A percentile compares a stretch with the other conserved stretches of the same genome.
These are phyloP conservation scores for Drosophila kanekoi DNA, from an alignment of 2,888 invertebrate genomes.

Conservation along the genomic window DNA sequence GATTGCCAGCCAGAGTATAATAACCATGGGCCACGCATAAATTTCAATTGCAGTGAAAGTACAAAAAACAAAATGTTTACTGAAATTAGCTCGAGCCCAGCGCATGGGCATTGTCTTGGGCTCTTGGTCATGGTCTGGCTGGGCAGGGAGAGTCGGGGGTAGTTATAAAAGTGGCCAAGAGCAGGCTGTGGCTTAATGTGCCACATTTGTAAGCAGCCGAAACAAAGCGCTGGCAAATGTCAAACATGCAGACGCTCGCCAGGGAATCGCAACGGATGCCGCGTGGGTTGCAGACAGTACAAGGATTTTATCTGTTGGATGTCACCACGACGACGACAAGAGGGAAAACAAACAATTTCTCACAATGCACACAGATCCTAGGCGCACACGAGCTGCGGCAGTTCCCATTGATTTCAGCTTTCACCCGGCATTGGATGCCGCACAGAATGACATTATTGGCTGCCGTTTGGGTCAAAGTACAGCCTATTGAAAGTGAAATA, in stretches of 20 bases:
- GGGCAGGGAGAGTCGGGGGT: not conserved
- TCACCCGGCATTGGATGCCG: conserved; percentile 57
- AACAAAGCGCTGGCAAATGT: conserved; percentile 34
- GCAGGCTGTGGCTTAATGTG: conserved; percentile 38
- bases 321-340: conserved; percentile 53
- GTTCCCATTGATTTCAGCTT: conserved; percentile 41
- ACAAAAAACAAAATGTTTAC: conserved; percentile 41
- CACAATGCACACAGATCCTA: conserved; percentile 48
- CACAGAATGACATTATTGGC: conserved; percentile 55
- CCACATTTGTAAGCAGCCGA: conserved; percentile 54
- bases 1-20: conserved; percentile 14
- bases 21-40: conserved; percentile 65
- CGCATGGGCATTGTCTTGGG: conserved; percentile 35
- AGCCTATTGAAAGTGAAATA: conserved; percentile 57
- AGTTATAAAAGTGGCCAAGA: conserved; percentile 26
- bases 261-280: conserved; percentile 4
- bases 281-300: conserved; percentile 33
- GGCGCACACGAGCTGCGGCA: not conserved
- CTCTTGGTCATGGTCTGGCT: not conserved
- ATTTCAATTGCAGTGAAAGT: conserved; percentile 75
- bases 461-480: conserved; percentile 68
- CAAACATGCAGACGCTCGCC: conserved; percentile 37
- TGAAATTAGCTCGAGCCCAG: conserved; percentile 56
- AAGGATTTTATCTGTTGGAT: conserved; percentile 68
- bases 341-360: conserved; percentile 51